phyloP scores from a whole-genome alignment of 2,797 vertebrate genomes.

The Pangasius mekongensis region DNA sequence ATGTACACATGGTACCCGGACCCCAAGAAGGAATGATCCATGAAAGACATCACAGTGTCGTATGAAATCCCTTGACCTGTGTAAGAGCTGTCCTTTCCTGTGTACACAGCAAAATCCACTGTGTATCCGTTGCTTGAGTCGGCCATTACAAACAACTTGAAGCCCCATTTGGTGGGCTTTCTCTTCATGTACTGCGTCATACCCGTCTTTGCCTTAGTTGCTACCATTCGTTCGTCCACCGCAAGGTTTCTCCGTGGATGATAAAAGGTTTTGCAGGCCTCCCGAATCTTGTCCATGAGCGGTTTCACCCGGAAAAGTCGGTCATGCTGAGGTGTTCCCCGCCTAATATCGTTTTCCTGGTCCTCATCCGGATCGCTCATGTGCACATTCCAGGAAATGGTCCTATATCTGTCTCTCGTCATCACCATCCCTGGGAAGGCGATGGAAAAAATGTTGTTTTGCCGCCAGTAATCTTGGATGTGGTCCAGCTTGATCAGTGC shows the following conservation, averaged over 20 bases:
- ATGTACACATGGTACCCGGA: constrained; percentile 32
- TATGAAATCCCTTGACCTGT: constrained; percentile 27
- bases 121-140: constrained; percentile 41
- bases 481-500: constrained; percentile 8
- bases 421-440: constrained; percentile 29
- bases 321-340: constrained; percentile 41
- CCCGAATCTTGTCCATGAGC: constrained; percentile 9
- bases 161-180: constrained; percentile 25
- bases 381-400: constrained; percentile 54
- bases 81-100: constrained; percentile 2
- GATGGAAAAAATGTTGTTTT: constrained; percentile 23
- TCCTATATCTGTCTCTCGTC: constrained; percentile 37
- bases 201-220: not conserved
- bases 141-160: constrained; percentile 41
- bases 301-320: constrained; percentile 29
- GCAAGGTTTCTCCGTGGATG: constrained; percentile 30
- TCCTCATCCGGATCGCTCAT: constrained; percentile 47
- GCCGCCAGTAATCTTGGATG: not conserved
- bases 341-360: constrained; percentile 23
- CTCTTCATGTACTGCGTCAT: constrained; percentile 8
- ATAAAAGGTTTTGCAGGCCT: constrained; percentile 29
- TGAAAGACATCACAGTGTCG: constrained; percentile 42
- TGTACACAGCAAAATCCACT: constrained; percentile 32
- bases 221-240: constrained; percentile 6
- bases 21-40: constrained; percentile 30